Evolutionary conservation across 2,797 vertebrate species (phyloP), one percentile per base, ranked within the genome.

Genomic region (Acrocephalus scirpaceus): DNA sequence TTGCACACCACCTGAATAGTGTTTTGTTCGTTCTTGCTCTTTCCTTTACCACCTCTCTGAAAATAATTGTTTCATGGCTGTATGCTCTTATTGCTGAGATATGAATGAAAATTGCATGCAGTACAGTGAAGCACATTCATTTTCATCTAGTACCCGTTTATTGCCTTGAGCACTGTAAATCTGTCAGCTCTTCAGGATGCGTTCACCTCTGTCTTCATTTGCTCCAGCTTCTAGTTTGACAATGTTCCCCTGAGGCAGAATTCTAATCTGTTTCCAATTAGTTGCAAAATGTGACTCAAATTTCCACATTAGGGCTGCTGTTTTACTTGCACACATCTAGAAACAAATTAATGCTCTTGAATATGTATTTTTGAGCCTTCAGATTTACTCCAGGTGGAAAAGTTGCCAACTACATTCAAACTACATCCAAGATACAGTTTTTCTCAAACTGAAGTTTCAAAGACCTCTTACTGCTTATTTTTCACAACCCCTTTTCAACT

Each of bases 251-350:
- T 90, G 98, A 98, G 98, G 98, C 97, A 92, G 97, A 98, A 98
- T 98, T 98, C 97, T 98, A 98, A 98, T 98, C 98, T 98, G 98
- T 97, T 98, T 98, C 98, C 98, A 98, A 98, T 98, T 98, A 98
- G 98, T 98, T 98, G 97, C 97, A 98, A 98, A 98, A 98, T 98
- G 98, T 98, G 98, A 98, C 98, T 98, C 97, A 98, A 98, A 98
- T 98, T 98, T 98, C 98, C 97, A 98, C 98, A 97, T 98, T 98
- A 98, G 96, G 97, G 97, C 97, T 98, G 97, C 97, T 98, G 97
- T 98, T 98, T 97, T 98, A 98, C 98, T 98, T 98, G 97, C 97
- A 97, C 97, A 97, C 95, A 98, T 98, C 97, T 96, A 98, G 97
- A 98, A 98, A 98, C 97, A 98, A 98, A 98, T 98, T 97, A 98